Evolutionary conservation across 2,888 invertebrate species (phyloP).

Genomic region (Frankliniella intonsa): DNA sequence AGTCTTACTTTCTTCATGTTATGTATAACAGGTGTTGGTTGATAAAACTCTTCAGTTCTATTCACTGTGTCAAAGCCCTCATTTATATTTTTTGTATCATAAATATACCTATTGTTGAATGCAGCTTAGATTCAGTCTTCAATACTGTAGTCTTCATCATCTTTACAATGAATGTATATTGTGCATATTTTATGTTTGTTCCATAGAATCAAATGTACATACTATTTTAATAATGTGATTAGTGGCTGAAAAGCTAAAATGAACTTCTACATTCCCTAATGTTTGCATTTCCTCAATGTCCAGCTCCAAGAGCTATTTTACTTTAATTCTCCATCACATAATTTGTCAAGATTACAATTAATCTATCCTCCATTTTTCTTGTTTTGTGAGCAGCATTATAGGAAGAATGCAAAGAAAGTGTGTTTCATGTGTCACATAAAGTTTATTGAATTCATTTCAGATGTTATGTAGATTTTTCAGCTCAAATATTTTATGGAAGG

Average conservation of each 20-base stretch:
- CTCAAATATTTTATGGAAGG: neutral
- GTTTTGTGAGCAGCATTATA: neutral
- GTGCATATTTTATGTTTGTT: neutral
- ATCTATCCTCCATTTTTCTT: neutral
- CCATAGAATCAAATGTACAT: conserved; percentile 11
- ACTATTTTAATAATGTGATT: conserved; percentile 27
- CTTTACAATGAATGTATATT: neutral
- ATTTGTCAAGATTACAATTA: neutral
- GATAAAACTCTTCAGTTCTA: neutral
- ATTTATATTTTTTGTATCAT: neutral
- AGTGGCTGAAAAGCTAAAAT: conserved; percentile 18
- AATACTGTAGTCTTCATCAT: no score
- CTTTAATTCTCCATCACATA: neutral
- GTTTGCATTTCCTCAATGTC: neutral
- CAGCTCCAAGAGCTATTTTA: neutral
- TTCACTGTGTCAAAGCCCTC: neutral
- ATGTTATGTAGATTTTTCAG: neutral
- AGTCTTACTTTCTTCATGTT: neutral
- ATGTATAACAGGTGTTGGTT: neutral
- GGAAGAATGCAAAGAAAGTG: neutral
- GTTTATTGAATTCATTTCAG: neutral
- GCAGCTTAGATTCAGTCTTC: no score
- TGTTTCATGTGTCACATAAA: neutral
- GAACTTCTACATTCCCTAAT: neutral
- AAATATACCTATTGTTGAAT: neutral